Evolutionary conservation across 2,797 vertebrate species (phyloP).

Genomic region (Pelochelys cantorii): DNA sequence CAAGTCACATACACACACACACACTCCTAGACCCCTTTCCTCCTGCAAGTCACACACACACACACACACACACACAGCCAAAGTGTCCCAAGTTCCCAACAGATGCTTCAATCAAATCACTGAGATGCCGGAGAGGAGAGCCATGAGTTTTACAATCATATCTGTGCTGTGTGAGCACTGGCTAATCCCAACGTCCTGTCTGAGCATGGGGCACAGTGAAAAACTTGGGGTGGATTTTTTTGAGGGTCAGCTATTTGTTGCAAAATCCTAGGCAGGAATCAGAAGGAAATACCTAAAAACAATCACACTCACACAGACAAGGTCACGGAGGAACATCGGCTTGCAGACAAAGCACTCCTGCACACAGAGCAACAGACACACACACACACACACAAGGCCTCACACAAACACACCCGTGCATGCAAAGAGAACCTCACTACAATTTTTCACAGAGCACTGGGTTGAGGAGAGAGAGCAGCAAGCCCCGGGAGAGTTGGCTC

Average conservation of each 20-base stretch:
- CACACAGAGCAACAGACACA: neutral
- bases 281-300: neutral
- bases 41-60: neutral
- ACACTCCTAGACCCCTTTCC: neutral
- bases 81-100: neutral
- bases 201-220: neutral
- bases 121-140: neutral
- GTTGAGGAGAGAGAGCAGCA: neutral
- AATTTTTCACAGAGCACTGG: neutral
- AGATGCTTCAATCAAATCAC: neutral
- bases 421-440: neutral
- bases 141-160: neutral
- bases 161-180: neutral
- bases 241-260: neutral
- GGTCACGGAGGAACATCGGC: neutral
- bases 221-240: neutral
- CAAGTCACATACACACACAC: neutral
- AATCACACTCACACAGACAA: no score
- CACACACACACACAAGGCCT: neutral
- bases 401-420: neutral
- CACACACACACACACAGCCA: neutral
- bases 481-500: neutral
- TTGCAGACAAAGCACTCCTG: neutral
- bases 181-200: neutral
- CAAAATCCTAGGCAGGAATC: neutral